These are phyloP conservation scores for Tokudaia tokunoshimensis DNA, from an alignment of 2,797 vertebrate species.

Conservation along the genomic window DNA sequence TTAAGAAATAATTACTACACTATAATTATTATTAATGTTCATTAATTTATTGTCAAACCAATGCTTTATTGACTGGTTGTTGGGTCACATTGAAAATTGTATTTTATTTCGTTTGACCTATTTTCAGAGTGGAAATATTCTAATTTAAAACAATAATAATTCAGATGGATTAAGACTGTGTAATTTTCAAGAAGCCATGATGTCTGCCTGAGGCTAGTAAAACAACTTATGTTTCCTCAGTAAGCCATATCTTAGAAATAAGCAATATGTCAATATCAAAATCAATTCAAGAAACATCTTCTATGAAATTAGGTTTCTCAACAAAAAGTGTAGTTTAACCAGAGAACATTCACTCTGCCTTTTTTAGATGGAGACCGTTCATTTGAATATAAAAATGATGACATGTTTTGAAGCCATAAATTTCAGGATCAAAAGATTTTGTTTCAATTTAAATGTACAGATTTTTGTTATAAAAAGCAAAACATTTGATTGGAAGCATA, in stretches of 20 bases:
- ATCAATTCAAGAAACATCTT: slow-evolving; percentile 81
- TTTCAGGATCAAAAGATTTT: slow-evolving; percentile 73
- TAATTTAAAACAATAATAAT: slow-evolving; percentile 47
- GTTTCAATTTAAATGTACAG: slow-evolving; percentile 84
- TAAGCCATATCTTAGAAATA: slow-evolving; percentile 78
- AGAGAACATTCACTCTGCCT: slow-evolving; percentile 76
- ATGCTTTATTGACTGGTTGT: neutral
- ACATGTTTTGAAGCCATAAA: slow-evolving; percentile 54
- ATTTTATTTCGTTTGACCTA: neutral
- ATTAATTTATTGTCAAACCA: neutral
- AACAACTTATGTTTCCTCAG: slow-evolving; percentile 80
- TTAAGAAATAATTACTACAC: neutral
- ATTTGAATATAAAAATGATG: slow-evolving; percentile 81
- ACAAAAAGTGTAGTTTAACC: slow-evolving; percentile 84
- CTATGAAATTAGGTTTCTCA: slow-evolving; percentile 80
- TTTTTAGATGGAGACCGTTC: slow-evolving; percentile 82
- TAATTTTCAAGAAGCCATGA: slow-evolving; percentile 59
- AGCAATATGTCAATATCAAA: slow-evolving; percentile 77
- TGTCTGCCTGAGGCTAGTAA: slow-evolving; percentile 79
- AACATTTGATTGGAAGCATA: slow-evolving; percentile 62
- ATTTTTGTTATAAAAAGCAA: slow-evolving; percentile 70
- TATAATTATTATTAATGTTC: neutral
- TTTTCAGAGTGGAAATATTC: slow-evolving; percentile 7
- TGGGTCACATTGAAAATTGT: neutral
- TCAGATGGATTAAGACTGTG: slow-evolving; percentile 47